These are phyloP conservation scores for Aphidius gifuensis DNA, from an alignment of 1,140 invertebrate genomes.

Conservation along the genomic window DNA sequence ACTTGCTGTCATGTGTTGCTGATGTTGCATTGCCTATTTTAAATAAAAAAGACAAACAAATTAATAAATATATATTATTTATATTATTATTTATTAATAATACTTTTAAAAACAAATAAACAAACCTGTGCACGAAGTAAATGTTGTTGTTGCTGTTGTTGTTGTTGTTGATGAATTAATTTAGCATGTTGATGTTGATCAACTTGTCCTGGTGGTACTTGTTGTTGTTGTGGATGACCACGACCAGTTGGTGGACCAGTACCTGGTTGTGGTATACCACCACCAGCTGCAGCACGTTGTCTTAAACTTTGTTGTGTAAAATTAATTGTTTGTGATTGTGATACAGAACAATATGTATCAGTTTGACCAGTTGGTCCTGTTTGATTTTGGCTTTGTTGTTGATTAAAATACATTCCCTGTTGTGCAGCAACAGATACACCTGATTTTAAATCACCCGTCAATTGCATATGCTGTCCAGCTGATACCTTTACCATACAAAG, in stretches of 20 bases:
- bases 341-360: conserved; percentile 67
- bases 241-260: conserved; percentile 31
- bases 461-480: conserved; percentile 75
- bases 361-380: conserved; percentile 50
- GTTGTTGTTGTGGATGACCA: conserved; percentile 42
- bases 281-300: conserved; percentile 51
- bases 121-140: conserved; percentile 56
- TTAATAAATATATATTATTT: conserved; percentile 17
- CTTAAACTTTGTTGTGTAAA: conserved; percentile 72
- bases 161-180: conserved; percentile 60
- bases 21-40: conserved; percentile 49
- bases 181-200: conserved; percentile 64
- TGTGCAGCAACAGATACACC: conserved; percentile 72
- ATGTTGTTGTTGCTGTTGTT: conserved; percentile 48
- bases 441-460: conserved; percentile 66
- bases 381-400: conserved; percentile 55
- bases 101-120: neutral
- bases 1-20: conserved; percentile 52
- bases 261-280: conserved; percentile 41
- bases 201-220: conserved; percentile 43
- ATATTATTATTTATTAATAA: too few relatives aligned
- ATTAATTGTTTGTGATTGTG: conserved; percentile 79
- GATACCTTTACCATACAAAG: conserved; percentile 61
- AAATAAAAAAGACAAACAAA: conserved; percentile 23
- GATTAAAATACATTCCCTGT: conserved; percentile 75